Evolutionary conservation across 2,797 vertebrate genomes (phyloP), one percentile per base, ranked within the genome.

Genomic region (Anabas testudineus): DNA sequence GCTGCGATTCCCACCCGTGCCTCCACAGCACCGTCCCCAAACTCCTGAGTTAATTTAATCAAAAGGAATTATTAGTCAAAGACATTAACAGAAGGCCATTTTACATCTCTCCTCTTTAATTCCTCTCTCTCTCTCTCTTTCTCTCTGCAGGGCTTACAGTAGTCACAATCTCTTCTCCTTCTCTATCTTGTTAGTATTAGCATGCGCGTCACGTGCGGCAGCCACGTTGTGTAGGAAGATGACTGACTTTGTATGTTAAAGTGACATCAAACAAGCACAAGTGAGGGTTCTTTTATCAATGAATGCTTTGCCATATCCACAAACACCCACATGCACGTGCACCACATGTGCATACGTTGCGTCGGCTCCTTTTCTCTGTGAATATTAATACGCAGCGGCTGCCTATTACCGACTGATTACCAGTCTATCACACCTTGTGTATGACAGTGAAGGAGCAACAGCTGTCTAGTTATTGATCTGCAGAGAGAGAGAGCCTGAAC

Each of bases 31-130:
- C 47, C 69, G 67, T 73, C 67, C 67, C 66, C 30, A 68, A 85
- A 78, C 67, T 77, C 65, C 64, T 30, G 67, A 83, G 60, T 76
- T 87, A 42, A 89, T 88, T 87, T 86, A 90, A 89, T 90, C 81
- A 88, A 87, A 89, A 81, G 76, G 85, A 89, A 88, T 82, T 80
- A 87, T 85, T 88, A 83, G 74, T 88, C 76, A 73, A 77, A 71
- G 81, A 88, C 87, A 90, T 91, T 85, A 92, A 77, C 70, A 56
- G 57, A 56, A 56, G 54, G 77, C 55, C 65, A 64, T 80, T 85
- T 82, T 81, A 69, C 68, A 45, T 67, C 4, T 47, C 43, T 66
- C 16, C 47, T 39, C 45, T 12, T 43, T 37, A 14, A 68, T 51
- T 56, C 3, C 69, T 52, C 67, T 41, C 34, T 42, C 24, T 57